Conservation (phyloP, 2,888 invertebrate genomes). For the Lepidochrysops patricia region DNA sequence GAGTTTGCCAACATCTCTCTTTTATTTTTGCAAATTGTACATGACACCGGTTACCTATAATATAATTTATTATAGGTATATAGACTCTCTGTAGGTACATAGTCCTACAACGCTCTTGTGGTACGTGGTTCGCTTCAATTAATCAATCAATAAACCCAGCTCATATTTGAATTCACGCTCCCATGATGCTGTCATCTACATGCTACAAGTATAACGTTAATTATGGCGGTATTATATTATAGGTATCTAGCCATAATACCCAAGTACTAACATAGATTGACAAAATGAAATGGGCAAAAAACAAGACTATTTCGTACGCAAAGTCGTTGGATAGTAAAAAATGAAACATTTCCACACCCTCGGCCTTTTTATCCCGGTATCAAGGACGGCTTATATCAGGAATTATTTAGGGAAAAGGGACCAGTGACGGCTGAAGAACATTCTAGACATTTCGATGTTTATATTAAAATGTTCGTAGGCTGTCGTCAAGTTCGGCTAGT, state of each 20-base stretch:
- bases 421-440: neutral
- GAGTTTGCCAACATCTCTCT: neutral
- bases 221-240: too few relatives aligned
- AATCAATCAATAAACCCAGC: too few relatives aligned
- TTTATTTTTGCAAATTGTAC: neutral
- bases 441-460: conserved; percentile 11
- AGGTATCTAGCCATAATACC: too few relatives aligned
- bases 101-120: too few relatives aligned
- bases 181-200: too few relatives aligned
- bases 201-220: too few relatives aligned
- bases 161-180: too few relatives aligned
- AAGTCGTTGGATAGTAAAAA: conserved; percentile 3
- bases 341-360: conserved; percentile 10
- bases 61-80: too few relatives aligned
- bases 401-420: conserved; percentile 12
- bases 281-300: neutral
- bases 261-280: neutral
- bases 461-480: conserved; percentile 9
- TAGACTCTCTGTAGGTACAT: too few relatives aligned
- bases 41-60: too few relatives aligned
- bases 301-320: neutral
- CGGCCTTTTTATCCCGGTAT: conserved; percentile 8
- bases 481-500: neutral
- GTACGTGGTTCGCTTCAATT: too few relatives aligned
- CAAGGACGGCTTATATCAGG: conserved; percentile 9